Evolutionary conservation across 2,888 invertebrate genomes (phyloP), one percentile per base, ranked within the genome.

Genomic region (Tubiluchus corallicola): DNA sequence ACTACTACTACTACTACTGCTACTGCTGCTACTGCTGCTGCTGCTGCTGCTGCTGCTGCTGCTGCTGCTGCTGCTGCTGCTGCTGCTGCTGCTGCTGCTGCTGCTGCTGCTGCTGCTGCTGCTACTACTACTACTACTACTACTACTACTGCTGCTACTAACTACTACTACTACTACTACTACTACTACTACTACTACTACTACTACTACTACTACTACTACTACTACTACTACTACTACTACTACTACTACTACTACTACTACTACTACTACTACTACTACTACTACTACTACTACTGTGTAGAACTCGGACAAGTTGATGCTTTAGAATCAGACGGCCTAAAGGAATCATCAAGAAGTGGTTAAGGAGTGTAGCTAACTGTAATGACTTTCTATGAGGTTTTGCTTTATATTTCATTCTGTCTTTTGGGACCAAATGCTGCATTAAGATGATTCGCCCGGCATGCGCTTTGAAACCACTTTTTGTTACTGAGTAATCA

Each of bases 261-360:
- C 50, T 46, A 46, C 50, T 46, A 50, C 48, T 50, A 42, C 49
- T 48, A 50, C 49, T 50, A 48, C 49, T 50, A 45, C 49, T 50
- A 48, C 47, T 45, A 50, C 49, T 50, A 50, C 49, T 50, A 50
- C 49, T 49, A 47, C 49, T 49, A 41, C 49, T 47, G 38, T 39
- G 5, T 39, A 39, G n/a, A 29, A 29, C n/a, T n/a, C n/a, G n/a
- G n/a, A n/a, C n/a, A n/a, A n/a, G n/a, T n/a, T n/a, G n/a, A n/a
- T n/a, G n/a, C n/a, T n/a, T n/a, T n/a, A n/a, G n/a, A n/a, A n/a
- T n/a, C n/a, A n/a, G n/a, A n/a, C n/a, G n/a, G n/a, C n/a, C n/a
- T n/a, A n/a, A n/a, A n/a, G n/a, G n/a, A n/a, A n/a, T n/a, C n/a
- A n/a, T n/a, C n/a, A n/a, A n/a, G n/a, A n/a, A n/a, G n/a, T n/a